Base-by-base conservation (phyloP, 2,797 vertebrate genomes). In the Paedocypris micromegethes region DNA sequence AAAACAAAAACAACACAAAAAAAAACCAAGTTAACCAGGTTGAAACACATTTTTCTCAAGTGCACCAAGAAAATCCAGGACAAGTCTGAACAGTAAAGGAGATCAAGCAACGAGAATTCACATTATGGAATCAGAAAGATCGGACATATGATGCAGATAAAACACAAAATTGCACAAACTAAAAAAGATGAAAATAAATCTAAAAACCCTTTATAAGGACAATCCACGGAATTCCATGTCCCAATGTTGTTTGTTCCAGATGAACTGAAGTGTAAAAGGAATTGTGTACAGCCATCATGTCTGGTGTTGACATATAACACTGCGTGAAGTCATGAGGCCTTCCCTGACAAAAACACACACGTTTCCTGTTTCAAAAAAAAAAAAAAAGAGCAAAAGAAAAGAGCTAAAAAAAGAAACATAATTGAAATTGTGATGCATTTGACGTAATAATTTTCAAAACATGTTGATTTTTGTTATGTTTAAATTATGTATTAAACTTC, bases 281-380 rank as follows among this genome's bases (percentile, higher is more conserved):
- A 6, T 1, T 70, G 51, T 70, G 63, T 63, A 70, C 41, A 57
- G 41, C 51, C 38, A 43, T 56, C 52, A 42, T 43, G 23, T 57
- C 23, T 9, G 45, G 53, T 57, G 57, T 70, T 64, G 63, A 70
- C 68, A 70, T 23, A 5, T 4, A 70, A 70, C 53, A 70, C 23
- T 8, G 46, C 4, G 23, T 57, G 6, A 3, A 50, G 63, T 9
- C 68, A 70, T 62, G 67, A 42, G 58, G 6, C 56, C 40, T 52
- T 49, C 49, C 56, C 38, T 5, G 39, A 60, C 64, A 63, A 56
- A 71, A 63, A 70, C 59, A 70, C 62, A n/a, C 41, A 23, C 46
- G 47, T 55, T 51, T 56, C 45, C n/a, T 53, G 39, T 61, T 48
- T 58, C 58, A 73, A 43, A 47, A 47, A 23, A 57, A 49, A 58